A percentile compares a stretch with the other conserved stretches of the same genome.
These are phyloP conservation scores for Aplodontia rufa DNA, from an alignment of 2,113 vertebrate genomes.

Conservation along the genomic window DNA sequence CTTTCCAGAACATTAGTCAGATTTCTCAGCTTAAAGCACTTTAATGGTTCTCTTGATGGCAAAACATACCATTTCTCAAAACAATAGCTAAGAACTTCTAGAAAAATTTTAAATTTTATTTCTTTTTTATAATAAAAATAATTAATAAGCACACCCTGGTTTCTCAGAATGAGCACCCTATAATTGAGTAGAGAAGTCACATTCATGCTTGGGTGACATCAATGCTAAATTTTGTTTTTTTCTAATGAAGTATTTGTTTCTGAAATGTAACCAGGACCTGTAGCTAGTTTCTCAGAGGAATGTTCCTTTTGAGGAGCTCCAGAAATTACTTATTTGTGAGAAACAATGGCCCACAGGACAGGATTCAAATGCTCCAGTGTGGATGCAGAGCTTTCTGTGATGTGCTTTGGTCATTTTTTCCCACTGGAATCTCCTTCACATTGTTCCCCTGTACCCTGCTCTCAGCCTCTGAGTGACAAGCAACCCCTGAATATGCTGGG, in stretches of 20 bases:
- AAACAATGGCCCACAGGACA: background rate
- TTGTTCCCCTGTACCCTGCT: fast-evolving
- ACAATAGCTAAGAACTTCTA: slow-evolving; percentile 4
- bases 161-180: background rate
- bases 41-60: background rate
- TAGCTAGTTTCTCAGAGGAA: background rate
- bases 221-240: background rate
- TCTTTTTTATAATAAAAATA: background rate
- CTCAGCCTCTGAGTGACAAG: background rate
- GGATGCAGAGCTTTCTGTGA: background rate
- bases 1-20: background rate
- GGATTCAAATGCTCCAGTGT: background rate
- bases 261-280: background rate
- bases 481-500: background rate
- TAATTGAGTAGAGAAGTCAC: background rate
- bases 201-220: background rate
- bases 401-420: background rate
- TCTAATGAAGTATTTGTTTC: background rate
- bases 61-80: background rate
- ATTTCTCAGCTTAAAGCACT: background rate
- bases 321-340: slow-evolving; percentile 1
- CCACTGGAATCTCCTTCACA: background rate
- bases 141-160: background rate
- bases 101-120: background rate
- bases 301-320: slow-evolving; percentile 6